These are phyloP conservation scores for Agrotis ipsilon DNA, from an alignment of 2,888 invertebrate species.

Conservation along the genomic window DNA sequence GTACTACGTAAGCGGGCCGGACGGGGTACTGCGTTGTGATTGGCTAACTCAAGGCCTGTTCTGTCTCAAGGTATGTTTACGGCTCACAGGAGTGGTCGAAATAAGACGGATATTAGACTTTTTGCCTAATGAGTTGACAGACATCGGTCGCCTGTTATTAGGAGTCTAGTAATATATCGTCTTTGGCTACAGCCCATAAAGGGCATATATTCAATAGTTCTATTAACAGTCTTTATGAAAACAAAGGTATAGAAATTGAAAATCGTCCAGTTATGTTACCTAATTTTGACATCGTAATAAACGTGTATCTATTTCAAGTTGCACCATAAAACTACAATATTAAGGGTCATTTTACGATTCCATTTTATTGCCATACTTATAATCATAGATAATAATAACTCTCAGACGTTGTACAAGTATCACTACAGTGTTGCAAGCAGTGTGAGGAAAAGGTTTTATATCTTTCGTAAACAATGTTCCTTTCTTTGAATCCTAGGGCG, in stretches of 20 bases:
- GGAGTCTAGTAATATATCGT: no score
- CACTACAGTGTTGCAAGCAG: slow-evolving; percentile 62
- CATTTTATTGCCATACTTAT: slow-evolving; percentile 65
- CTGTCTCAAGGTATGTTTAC: no score
- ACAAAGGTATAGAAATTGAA: background rate
- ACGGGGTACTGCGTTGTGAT: no score
- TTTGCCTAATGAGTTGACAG: no score
- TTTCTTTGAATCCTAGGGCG: slow-evolving; percentile 40
- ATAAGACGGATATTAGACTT: no score
- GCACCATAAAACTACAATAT: slow-evolving; percentile 52
- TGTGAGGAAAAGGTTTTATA: slow-evolving; percentile 50
- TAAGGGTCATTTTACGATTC: slow-evolving; percentile 64
- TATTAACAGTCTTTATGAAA: background rate
- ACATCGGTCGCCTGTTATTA: no score
- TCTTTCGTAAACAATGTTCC: slow-evolving; percentile 40
- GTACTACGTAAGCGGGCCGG: no score
- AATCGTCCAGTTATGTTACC: slow-evolving; percentile 5
- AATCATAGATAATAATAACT: slow-evolving; percentile 65
- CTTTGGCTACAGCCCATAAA: no score
- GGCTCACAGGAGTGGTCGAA: no score
- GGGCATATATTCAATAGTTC: no score
- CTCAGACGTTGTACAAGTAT: slow-evolving; percentile 24
- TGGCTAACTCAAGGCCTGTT: no score
- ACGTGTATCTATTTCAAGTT: slow-evolving; percentile 30
- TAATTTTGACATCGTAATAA: slow-evolving; percentile 50